These are phyloP conservation scores for Poeciliopsis gracilis DNA, from an alignment of 2,797 vertebrate species.

Conservation along the genomic window DNA sequence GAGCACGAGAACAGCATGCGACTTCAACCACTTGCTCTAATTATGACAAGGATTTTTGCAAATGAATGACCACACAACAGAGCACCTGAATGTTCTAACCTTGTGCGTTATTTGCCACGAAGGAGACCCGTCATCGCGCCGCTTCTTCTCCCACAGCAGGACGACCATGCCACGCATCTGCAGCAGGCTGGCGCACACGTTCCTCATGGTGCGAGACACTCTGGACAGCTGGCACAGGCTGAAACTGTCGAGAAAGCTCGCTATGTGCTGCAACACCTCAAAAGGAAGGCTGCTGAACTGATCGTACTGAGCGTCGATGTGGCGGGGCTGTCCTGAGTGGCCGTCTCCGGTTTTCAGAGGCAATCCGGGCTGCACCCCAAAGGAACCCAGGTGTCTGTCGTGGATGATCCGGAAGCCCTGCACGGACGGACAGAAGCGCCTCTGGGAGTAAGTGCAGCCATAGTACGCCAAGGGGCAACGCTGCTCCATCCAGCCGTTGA, in stretches of 20 bases:
- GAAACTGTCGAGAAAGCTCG: conserved; percentile 95
- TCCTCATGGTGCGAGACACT: conserved; percentile 94
- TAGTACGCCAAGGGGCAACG: conserved; percentile 98
- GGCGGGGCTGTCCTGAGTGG: conserved; percentile 67
- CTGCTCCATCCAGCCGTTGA: conserved; percentile 99
- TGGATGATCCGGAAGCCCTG: conserved; percentile 97
- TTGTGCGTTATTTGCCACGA: conserved; percentile 98
- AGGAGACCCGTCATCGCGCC: conserved; percentile 83
- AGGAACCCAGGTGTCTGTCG: conserved; percentile 93
- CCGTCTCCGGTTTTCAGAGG: conserved; percentile 78
- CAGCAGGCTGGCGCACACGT: conserved; percentile 94
- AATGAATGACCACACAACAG: neutral
- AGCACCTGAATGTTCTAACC: conserved; percentile 65
- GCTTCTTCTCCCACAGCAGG: conserved; percentile 93
- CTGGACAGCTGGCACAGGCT: conserved; percentile 96
- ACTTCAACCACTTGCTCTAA: neutral
- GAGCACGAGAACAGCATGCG: neutral
- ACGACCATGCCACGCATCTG: conserved; percentile 98
- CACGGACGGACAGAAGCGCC: conserved; percentile 95
- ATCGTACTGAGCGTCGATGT: conserved; percentile 81
- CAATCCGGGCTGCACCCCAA: conserved; percentile 91
- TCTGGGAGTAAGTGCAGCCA: conserved; percentile 96
- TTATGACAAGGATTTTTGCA: neutral
- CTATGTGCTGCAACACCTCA: conserved; percentile 93
- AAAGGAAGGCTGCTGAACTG: conserved; percentile 93